Evolutionary conservation across 1,140 invertebrate genomes (phyloP).

Genomic region (Samia ricini): DNA sequence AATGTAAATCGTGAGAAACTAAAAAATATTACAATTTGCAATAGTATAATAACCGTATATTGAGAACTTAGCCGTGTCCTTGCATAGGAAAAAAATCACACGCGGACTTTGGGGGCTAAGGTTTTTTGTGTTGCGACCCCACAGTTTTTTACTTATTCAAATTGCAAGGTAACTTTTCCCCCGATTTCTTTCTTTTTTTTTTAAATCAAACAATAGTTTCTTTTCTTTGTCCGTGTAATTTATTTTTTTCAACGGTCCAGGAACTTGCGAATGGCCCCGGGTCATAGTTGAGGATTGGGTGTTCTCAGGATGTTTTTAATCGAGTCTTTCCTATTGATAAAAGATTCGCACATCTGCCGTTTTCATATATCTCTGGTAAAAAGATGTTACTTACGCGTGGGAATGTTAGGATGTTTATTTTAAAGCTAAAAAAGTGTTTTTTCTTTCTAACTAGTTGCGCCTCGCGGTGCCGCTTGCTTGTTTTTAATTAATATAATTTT

Average conservation of each 20-base stretch:
- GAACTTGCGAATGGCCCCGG: background rate
- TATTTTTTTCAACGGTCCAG: background rate
- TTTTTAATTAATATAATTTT: too few species aligned
- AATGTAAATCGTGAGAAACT: background rate
- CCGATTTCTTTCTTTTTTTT: background rate
- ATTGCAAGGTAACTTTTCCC: background rate
- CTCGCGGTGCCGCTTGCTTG: too few species aligned
- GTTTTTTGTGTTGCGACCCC: background rate
- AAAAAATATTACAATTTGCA: background rate
- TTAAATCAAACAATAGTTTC: background rate
- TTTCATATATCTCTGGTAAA: too few species aligned
- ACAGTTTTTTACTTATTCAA: slow-evolving; percentile 1
- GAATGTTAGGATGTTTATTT: too few species aligned
- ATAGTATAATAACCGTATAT: background rate
- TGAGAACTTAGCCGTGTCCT: background rate
- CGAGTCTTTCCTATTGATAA: too few species aligned
- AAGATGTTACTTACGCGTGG: too few species aligned
- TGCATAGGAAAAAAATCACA: background rate
- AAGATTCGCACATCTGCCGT: too few species aligned
- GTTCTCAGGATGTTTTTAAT: too few species aligned
- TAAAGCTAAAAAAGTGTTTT: too few species aligned
- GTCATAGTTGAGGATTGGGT: background rate
- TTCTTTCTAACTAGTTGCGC: too few species aligned
- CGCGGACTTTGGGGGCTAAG: background rate
- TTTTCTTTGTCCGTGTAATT: background rate